A percentile compares a stretch with the other conserved stretches of the same genome.
These are phyloP conservation scores for Liparis tanakae DNA, from an alignment of 2,797 vertebrate genomes.

Conservation along the genomic window DNA sequence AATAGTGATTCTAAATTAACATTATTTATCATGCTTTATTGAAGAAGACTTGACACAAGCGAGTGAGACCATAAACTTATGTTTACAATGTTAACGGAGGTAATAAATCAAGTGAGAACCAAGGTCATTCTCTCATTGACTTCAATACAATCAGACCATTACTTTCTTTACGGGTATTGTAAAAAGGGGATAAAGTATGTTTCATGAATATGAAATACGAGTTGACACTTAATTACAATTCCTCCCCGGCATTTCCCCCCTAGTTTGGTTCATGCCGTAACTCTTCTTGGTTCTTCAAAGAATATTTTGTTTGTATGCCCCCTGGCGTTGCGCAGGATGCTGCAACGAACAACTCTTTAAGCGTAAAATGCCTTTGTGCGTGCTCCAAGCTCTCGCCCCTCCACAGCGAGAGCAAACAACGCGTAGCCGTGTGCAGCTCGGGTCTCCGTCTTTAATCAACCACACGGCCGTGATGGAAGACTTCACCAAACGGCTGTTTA, in stretches of 20 bases:
- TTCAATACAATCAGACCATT: too few species aligned
- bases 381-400: background rate
- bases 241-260: background rate
- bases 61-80: too few species aligned
- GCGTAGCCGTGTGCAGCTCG: slow-evolving; percentile 3
- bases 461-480: slow-evolving; percentile 29
- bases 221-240: background rate
- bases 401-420: background rate
- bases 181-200: background rate
- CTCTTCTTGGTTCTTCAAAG: background rate
- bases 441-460: slow-evolving; percentile 39
- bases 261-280: background rate
- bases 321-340: background rate
- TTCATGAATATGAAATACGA: background rate
- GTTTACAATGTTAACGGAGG: too few species aligned
- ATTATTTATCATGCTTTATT: too few species aligned
- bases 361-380: background rate
- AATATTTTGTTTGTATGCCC: background rate
- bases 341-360: background rate
- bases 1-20: too few species aligned
- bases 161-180: background rate
- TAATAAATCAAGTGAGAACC: too few species aligned
- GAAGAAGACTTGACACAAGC: too few species aligned
- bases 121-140: too few species aligned
- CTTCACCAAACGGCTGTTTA: slow-evolving; percentile 48